Evolutionary conservation across 2,888 invertebrate species (phyloP).

Genomic region (Fragum sueziense): DNA sequence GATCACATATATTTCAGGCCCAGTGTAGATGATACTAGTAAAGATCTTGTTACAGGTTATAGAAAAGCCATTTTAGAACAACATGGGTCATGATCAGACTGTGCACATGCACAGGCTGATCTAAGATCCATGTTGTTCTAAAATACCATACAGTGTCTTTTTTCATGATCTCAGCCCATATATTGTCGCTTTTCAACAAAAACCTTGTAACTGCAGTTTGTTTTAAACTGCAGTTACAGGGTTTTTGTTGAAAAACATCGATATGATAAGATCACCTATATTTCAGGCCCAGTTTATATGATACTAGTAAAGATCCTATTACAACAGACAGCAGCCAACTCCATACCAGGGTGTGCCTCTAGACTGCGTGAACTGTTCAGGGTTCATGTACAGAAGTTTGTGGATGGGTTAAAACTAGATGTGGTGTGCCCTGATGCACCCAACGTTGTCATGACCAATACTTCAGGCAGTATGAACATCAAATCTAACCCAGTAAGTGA

Average conservation of each 20-base stretch:
- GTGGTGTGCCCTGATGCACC: constrained; percentile 32
- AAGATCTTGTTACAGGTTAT: neutral
- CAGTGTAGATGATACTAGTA: constrained; percentile 45
- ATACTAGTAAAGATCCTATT: constrained; percentile 19
- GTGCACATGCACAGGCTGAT: too few species aligned
- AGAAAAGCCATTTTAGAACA: too few species aligned
- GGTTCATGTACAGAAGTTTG: constrained; percentile 14
- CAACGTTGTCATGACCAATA: constrained; percentile 31
- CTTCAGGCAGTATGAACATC: constrained; percentile 38
- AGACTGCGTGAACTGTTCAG: constrained; percentile 24
- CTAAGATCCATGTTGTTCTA: too few species aligned
- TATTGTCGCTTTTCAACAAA: too few species aligned
- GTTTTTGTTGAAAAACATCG: too few species aligned
- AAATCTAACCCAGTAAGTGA: neutral
- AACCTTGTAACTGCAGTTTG: too few species aligned
- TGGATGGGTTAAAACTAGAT: constrained; percentile 24
- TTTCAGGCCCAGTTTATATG: constrained; percentile 51
- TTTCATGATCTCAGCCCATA: too few species aligned
- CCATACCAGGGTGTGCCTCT: constrained; percentile 28
- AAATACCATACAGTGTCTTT: too few species aligned
- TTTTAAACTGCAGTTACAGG: too few species aligned
- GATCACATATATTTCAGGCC: constrained; percentile 38
- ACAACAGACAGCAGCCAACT: neutral
- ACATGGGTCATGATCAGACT: too few species aligned
- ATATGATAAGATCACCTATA: too few species aligned